Evolutionary conservation across 1,140 invertebrate species (phyloP).

Genomic region (Drosophila nigrodunni): DNA sequence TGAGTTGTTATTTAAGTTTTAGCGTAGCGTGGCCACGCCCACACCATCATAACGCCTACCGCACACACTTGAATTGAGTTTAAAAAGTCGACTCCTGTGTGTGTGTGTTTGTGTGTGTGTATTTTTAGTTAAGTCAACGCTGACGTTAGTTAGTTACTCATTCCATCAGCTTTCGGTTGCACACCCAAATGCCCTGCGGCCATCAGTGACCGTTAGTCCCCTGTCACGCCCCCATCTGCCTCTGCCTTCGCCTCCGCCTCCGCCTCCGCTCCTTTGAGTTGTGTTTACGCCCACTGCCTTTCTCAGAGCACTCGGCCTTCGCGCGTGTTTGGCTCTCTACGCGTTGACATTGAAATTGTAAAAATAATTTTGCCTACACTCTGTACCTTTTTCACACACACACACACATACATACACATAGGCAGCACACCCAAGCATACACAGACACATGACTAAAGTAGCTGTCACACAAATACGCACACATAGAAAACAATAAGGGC

Average conservation of each 20-base stretch:
- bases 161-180: neutral
- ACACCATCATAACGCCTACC: neutral
- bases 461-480: neutral
- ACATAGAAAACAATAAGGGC: slow-evolving; percentile 44
- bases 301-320: slow-evolving; percentile 50
- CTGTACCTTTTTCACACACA: slow-evolving; percentile 23
- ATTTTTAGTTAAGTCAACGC: slow-evolving; percentile 58
- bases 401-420: slow-evolving; percentile 28
- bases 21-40: slow-evolving; percentile 21
- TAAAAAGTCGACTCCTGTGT: slow-evolving; percentile 6
- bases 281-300: neutral
- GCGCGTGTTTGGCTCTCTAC: slow-evolving; percentile 43
- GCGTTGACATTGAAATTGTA: slow-evolving; percentile 80
- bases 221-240: neutral
- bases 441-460: neutral
- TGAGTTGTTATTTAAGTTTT: slow-evolving; percentile 64
- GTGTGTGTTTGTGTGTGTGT: slow-evolving; percentile 15
- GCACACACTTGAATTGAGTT: slow-evolving; percentile 14
- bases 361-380: slow-evolving; percentile 70
- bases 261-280: neutral
- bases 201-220: slow-evolving; percentile 12
- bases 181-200: neutral
- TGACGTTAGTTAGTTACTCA: slow-evolving; percentile 32
- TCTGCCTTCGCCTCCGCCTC: neutral
- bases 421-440: neutral